Evolutionary conservation across 2,888 invertebrate genomes (phyloP), one percentile per base, ranked within the genome.

Genomic region (Dilophus febrilis): DNA sequence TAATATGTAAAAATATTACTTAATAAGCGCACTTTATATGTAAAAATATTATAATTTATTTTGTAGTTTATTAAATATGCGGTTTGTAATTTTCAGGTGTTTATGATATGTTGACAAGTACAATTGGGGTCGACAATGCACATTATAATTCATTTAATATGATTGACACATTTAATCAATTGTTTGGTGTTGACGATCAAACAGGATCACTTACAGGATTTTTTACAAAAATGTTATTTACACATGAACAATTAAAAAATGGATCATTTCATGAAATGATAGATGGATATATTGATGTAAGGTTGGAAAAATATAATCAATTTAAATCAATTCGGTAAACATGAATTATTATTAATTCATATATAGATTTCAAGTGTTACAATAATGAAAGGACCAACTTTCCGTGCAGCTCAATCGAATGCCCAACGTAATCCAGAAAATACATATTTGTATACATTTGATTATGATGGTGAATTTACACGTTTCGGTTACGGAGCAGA

Each of bases 271-370:
- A 49, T 16, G 50, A 50, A 3, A 61, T 68, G 42, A 49, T 61
- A 40, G 61, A 67, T 6, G 63, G 65, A 3, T 57, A 68, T 35
- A 61, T 64, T 38, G 69, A 70, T 57, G 68, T 68, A 50, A 53
- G 61, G 4, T 6, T 22, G n/a, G n/a, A n/a, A n/a, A n/a, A n/a
- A n/a, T n/a, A n/a, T n/a, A n/a, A n/a, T n/a, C n/a, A n/a, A n/a
- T n/a, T n/a, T 52, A 19, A 6, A 22, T 8, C 14, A 4, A 13
- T 13, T 14, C 11, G 6, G 4, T 31, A 7, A 31, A 31, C 31
- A 7, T n/a, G n/a, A 11, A 31, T 13, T 11, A 31, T 12, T 22
- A 27, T 16, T 48, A 54, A 4, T 45, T 49, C n/a, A 17, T 3
- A 33, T 32, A 7, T 18, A 69, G 69, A 53, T 68, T 12, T 57